Percentiles rank a stretch among this genome's conserved stretches.
These are phyloP conservation scores for Rhabdophis nuchalis DNA, from an alignment of 2,797 vertebrate species.

Conservation along the genomic window DNA sequence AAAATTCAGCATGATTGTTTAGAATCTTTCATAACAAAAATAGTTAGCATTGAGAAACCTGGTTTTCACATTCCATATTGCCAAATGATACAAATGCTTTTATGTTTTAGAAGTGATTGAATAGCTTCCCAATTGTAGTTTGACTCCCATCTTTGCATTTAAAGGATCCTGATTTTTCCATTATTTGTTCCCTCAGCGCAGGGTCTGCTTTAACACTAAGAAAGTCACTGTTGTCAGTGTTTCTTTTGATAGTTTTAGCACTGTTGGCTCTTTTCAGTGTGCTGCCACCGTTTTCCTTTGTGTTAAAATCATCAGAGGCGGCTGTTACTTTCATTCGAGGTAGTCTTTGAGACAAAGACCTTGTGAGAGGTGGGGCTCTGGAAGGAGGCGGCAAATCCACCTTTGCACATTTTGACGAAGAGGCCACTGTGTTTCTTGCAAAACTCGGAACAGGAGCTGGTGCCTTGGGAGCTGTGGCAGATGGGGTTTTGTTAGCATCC, in stretches of 20 bases:
- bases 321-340: slow-evolving; percentile 59
- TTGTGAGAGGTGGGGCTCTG: slow-evolving; percentile 70
- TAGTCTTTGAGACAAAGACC: slow-evolving; percentile 75
- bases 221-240: slow-evolving; percentile 67
- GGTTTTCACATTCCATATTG: slow-evolving; percentile 45
- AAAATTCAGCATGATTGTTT: slow-evolving; percentile 27
- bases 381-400: slow-evolving; percentile 75
- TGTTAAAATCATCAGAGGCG: slow-evolving; percentile 46
- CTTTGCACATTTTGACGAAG: slow-evolving; percentile 79
- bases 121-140: slow-evolving; percentile 69
- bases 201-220: slow-evolving; percentile 51
- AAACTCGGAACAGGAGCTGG: slow-evolving; percentile 78
- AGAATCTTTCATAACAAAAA: slow-evolving; percentile 35
- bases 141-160: slow-evolving; percentile 70
- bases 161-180: slow-evolving; percentile 73
- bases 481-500: slow-evolving; percentile 64
- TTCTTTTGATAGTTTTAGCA: slow-evolving; percentile 71
- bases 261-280: slow-evolving; percentile 80
- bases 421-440: slow-evolving; percentile 90
- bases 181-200: slow-evolving; percentile 68
- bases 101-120: slow-evolving; percentile 83
- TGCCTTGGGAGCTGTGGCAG: slow-evolving; percentile 61
- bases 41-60: slow-evolving; percentile 41
- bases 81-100: background rate
- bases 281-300: slow-evolving; percentile 65